phyloP scores from a whole-genome alignment of 2,113 vertebrate species.

The Albula glossodonta region DNA sequence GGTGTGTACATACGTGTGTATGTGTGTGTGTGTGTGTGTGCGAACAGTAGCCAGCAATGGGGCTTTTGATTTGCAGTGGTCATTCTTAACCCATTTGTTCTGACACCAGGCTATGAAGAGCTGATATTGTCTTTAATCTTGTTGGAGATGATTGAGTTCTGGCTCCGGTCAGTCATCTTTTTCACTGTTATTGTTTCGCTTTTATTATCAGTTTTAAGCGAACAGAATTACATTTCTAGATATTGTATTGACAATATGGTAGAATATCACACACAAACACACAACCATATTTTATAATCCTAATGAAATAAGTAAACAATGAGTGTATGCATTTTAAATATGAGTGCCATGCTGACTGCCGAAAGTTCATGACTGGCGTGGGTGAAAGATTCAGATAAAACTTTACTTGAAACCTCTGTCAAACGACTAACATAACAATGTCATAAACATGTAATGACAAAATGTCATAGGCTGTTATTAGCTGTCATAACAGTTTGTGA shows the following conservation, averaged over 20 bases:
- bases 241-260: neutral
- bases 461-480: too few species aligned
- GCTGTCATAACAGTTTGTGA: too few species aligned
- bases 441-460: too few species aligned
- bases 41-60: neutral
- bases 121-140: slow-evolving; percentile 1
- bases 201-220: neutral
- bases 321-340: neutral
- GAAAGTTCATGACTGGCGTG: too few species aligned
- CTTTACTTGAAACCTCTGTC: too few species aligned
- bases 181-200: neutral
- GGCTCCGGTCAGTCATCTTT: neutral
- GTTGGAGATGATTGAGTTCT: slow-evolving; percentile 4
- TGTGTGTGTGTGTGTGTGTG: neutral
- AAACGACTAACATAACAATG: too few species aligned
- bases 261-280: neutral
- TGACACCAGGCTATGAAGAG: neutral
- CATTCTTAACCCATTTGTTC: neutral
- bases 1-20: too few species aligned
- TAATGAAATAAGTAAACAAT: too few species aligned
- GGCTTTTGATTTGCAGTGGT: neutral
- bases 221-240: neutral
- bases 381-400: too few species aligned
- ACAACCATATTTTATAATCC: too few species aligned
- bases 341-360: neutral